Base-by-base conservation (phyloP, 37 sponge, comb jelly and placozoan species). In the Chondrosia reniformis region DNA sequence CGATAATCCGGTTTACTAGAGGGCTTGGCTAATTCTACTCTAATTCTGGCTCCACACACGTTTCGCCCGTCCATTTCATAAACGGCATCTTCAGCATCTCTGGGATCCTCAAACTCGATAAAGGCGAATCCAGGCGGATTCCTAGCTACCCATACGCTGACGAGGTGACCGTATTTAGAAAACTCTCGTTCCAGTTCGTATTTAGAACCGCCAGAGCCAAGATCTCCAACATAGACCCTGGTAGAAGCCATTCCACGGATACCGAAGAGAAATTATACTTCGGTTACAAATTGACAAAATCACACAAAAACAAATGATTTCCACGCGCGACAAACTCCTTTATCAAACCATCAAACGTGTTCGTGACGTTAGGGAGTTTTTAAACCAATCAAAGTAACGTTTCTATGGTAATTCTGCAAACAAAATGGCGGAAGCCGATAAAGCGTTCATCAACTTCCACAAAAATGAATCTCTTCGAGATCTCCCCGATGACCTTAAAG, bases 41-140 rank as follows among this genome's bases (percentile, higher is more conserved):
- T 46, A 31, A 96, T 96, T 4, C 89, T 55, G 22, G 84, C 86
- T 25, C 90, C 90, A 75, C 94, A 94, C 74, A 94, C 88, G 31
- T 69, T 55, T 19, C 84, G 67, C 21, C 95, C 94, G 67, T 97
- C 94, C 90, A 97, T 88, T 33, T 90, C 94, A 44, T 85, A 74
- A 12, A 91, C 89, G 33, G 94, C 94, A 55, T 97, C 97, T 61
- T 91, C 94, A 31, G 97, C 94, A 81, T 97, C 97, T 37, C 94
- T 82, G 24, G 85, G 78, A 77, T 97, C 97, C 33, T 97, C 97
- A 74, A 93, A 97, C 81, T 92, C 93, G 40, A 97, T 81, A 74
- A 97, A 97, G 25, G 94, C 97, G 74, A 97, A 97, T 38, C 97
- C 97, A 62, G 97, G 97, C 0, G 97, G 97, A 62, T 97, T 93